A percentile compares a stretch with the other conserved stretches of the same genome.
Evolutionary conservation across 2,113 vertebrate species (phyloP).

Genomic region (Fregata magnificens): DNA sequence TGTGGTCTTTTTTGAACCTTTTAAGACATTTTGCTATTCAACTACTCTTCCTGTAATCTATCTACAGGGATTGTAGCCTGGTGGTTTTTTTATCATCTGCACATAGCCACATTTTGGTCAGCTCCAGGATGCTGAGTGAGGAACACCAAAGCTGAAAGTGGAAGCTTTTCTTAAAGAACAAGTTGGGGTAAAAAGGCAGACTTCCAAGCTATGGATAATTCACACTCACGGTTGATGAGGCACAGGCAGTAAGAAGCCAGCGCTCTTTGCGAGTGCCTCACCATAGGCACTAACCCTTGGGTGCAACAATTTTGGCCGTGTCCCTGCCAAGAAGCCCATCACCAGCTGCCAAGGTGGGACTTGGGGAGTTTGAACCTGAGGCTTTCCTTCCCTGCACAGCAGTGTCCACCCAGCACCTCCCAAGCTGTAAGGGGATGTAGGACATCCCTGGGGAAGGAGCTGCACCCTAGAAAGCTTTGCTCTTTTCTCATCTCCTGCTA

Average conservation of each 20-base stretch:
- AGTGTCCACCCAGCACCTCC: background rate
- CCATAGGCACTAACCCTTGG: background rate
- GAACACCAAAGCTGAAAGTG: background rate
- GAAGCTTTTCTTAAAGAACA: background rate
- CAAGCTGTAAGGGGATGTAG: background rate
- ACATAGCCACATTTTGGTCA: background rate
- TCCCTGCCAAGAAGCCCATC: background rate
- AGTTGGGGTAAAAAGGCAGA: background rate
- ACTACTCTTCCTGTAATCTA: background rate
- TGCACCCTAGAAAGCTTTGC: background rate
- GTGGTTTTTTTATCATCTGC: background rate
- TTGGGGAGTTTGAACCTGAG: background rate
- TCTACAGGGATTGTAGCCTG: background rate
- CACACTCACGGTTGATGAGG: background rate
- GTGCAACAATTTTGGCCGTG: background rate
- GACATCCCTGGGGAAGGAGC: background rate
- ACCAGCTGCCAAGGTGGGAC: background rate
- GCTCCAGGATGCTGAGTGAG: background rate
- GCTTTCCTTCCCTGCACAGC: background rate
- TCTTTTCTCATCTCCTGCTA: background rate
- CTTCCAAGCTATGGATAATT: background rate
- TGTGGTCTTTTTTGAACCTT: background rate
- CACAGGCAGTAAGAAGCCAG: background rate
- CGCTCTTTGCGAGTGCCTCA: background rate
- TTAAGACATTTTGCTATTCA: background rate